These are phyloP conservation scores for Phocoena sinus DNA, from an alignment of 2,113 vertebrate genomes.

Conservation along the genomic window DNA sequence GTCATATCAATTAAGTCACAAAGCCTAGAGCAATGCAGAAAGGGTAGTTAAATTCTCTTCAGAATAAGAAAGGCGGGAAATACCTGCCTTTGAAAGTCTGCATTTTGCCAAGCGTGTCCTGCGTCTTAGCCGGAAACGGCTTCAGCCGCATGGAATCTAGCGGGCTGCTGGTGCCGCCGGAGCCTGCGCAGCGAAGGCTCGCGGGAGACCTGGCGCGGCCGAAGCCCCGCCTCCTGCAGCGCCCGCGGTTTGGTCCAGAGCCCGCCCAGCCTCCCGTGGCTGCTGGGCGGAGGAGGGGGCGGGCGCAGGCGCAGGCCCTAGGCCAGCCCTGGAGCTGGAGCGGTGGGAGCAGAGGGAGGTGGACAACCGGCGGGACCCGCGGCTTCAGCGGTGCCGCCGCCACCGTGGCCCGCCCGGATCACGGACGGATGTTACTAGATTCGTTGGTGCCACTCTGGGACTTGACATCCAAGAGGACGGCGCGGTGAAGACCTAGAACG, in stretches of 20 bases:
- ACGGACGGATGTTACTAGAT: conserved; percentile 73
- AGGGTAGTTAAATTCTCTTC: neutral
- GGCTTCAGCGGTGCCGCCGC: neutral
- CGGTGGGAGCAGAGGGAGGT: neutral
- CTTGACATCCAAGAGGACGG: conserved; percentile 81
- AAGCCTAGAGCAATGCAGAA: neutral
- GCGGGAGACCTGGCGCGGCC: accelerated
- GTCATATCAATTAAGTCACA: neutral
- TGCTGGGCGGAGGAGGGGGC: neutral
- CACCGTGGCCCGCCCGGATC: neutral
- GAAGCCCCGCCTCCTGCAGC: neutral
- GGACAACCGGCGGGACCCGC: neutral
- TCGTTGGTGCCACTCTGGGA: conserved; percentile 79
- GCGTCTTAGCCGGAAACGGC: neutral
- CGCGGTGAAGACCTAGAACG: conserved; percentile 81
- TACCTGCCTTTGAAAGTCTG: neutral
- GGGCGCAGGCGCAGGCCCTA: accelerated
- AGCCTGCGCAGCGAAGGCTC: neutral
- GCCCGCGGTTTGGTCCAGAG: accelerated
- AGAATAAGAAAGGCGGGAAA: neutral
- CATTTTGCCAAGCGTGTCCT: neutral
- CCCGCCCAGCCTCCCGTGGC: accelerated
- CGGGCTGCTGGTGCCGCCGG: accelerated
- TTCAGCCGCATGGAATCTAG: accelerated
- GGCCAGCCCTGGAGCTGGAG: neutral